Evolutionary conservation across 2,113 vertebrate genomes (phyloP).

Genomic region (Gobius niger): DNA sequence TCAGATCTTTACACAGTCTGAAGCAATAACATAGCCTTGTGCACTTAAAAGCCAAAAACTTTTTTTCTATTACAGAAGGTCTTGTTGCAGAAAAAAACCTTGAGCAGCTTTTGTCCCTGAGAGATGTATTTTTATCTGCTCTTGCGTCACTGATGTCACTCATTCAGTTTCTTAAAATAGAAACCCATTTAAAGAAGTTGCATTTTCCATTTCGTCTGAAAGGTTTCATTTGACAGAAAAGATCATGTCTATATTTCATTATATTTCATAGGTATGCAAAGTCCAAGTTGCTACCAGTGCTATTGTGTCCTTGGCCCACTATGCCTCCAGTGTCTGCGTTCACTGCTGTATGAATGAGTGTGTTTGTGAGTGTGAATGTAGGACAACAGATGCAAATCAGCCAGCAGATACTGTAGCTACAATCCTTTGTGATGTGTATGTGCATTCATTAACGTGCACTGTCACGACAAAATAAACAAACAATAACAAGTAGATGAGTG

Average conservation of each 20-base stretch:
- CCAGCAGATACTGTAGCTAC: no score
- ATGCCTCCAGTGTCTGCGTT: no score
- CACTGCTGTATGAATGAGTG: no score
- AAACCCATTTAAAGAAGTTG: neutral
- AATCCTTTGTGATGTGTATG: no score
- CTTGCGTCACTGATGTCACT: constrained; percentile 16
- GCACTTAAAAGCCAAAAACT: neutral
- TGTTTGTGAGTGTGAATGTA: no score
- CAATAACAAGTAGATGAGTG: neutral
- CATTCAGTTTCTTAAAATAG: neutral
- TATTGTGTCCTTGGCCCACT: no score
- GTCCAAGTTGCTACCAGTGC: no score
- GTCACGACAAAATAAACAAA: neutral
- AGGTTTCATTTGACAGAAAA: neutral
- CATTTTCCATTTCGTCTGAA: neutral
- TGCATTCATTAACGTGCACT: no score
- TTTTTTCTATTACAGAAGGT: neutral
- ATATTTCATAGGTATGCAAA: no score
- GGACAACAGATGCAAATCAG: no score
- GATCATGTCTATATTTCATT: no score
- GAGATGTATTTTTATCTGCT: constrained; percentile 19
- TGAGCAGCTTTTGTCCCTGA: constrained; percentile 41
- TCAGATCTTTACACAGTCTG: constrained; percentile 6
- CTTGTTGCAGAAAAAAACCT: constrained; percentile 1
- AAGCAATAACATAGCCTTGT: neutral